Percentiles rank a stretch among this genome's conserved stretches.
Conservation (phyloP, 2,113 vertebrate genomes). For the Pachycephala philippinensis region DNA sequence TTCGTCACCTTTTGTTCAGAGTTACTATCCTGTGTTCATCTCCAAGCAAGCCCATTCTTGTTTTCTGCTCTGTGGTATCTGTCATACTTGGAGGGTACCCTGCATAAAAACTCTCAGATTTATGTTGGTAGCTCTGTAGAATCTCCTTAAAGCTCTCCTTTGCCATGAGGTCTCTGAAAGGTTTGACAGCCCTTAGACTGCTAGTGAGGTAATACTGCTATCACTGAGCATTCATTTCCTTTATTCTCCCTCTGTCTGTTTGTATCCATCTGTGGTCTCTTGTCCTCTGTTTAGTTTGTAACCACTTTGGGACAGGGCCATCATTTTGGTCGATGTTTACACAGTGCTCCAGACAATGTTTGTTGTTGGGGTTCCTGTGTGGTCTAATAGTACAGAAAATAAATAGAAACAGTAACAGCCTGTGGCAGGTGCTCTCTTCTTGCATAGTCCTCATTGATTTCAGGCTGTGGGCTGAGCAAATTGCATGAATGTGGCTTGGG, state of each 20-base stretch:
- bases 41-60: not conserved
- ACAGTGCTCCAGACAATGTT: not conserved
- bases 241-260: not conserved
- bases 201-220: not conserved
- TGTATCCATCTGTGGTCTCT: not conserved
- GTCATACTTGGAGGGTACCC: not conserved
- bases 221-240: not conserved
- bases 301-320: not conserved
- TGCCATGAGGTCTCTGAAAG: not conserved
- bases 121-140: not conserved
- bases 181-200: not conserved
- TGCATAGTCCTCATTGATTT: conserved; percentile 29
- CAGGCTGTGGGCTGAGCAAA: not conserved
- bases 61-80: not conserved
- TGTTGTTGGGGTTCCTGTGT: conserved; percentile 8
- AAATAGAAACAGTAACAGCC: conserved; percentile 31
- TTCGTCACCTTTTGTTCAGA: not conserved
- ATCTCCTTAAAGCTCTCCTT: not conserved
- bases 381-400: not conserved
- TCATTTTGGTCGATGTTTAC: not conserved
- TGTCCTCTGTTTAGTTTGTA: not conserved
- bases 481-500: not conserved
- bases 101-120: not conserved
- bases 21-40: not conserved
- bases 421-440: not conserved